These are phyloP conservation scores for Bellardia pandia DNA, from an alignment of 2,888 invertebrate genomes.

Conservation along the genomic window DNA sequence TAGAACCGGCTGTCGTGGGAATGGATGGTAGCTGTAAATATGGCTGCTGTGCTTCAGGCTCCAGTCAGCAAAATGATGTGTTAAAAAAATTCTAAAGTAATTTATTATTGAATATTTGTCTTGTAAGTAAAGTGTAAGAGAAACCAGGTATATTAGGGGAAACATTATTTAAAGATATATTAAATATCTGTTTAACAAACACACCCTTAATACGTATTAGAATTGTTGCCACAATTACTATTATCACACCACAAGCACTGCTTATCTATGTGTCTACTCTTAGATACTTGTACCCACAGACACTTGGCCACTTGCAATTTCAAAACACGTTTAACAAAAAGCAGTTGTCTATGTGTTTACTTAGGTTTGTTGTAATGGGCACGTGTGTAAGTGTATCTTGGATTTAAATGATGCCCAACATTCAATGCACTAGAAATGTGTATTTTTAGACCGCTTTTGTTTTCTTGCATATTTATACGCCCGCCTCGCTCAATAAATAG, in stretches of 20 bases:
- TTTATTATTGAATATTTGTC: no score
- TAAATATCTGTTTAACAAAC: not conserved
- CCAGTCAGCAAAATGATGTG: no score
- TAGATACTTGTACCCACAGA: no score
- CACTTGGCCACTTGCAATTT: slow-evolving; percentile 12
- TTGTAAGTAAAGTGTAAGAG: not conserved
- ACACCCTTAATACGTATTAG: not conserved
- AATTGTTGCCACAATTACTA: not conserved
- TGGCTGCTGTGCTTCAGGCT: no score
- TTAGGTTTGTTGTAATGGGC: not conserved
- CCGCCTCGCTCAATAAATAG: not conserved
- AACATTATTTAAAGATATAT: not conserved
- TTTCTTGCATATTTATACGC: not conserved
- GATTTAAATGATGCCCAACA: slow-evolving; percentile 39
- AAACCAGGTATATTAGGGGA: not conserved
- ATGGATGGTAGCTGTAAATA: no score
- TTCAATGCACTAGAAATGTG: slow-evolving; percentile 3
- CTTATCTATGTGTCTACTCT: no score
- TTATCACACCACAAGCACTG: not conserved
- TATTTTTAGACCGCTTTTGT: not conserved
- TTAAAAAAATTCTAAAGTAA: no score
- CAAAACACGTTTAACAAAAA: slow-evolving; percentile 37
- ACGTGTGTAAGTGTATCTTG: slow-evolving; percentile 22
- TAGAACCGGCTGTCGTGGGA: no score
- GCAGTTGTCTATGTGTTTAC: slow-evolving; percentile 15